A percentile compares a stretch with the other conserved stretches of the same genome.
Conservation (phyloP, 2,113 vertebrate genomes). For the Macrotus californicus region DNA sequence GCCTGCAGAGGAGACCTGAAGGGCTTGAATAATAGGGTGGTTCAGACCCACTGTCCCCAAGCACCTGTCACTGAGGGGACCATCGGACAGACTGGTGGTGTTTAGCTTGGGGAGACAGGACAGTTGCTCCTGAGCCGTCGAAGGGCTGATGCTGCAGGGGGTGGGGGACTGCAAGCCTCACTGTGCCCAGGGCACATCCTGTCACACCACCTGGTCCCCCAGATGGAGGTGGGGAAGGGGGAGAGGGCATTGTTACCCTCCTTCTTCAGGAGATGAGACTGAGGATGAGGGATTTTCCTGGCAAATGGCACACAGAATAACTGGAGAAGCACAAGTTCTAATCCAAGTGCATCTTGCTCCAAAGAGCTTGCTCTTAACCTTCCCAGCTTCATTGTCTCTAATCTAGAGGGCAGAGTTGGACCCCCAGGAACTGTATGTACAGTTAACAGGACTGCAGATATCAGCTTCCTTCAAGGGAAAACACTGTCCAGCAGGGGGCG, state of each 20-base stretch:
- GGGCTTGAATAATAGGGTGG: neutral
- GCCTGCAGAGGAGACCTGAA: neutral
- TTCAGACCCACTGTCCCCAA: no score
- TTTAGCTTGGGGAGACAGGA: neutral
- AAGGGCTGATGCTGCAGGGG: neutral
- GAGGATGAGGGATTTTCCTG: neutral
- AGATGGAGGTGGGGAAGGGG: no score
- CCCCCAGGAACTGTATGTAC: accelerated
- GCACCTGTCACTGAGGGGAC: neutral
- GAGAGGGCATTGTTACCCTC: neutral
- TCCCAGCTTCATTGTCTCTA: neutral
- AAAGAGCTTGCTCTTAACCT: neutral
- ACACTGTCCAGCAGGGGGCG: neutral
- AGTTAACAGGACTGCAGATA: accelerated
- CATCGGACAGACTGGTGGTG: neutral
- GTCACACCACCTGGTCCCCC: accelerated
- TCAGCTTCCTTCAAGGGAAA: neutral
- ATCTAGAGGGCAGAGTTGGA: neutral
- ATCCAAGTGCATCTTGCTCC: neutral
- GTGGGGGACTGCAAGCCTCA: neutral
- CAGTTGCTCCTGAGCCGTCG: neutral
- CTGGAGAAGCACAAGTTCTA: neutral
- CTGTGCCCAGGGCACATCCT: neutral
- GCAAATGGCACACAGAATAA: neutral
- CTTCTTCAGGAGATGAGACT: neutral